Conservation (phyloP, 2,888 invertebrate genomes). For the Drosophila testacea region DNA sequence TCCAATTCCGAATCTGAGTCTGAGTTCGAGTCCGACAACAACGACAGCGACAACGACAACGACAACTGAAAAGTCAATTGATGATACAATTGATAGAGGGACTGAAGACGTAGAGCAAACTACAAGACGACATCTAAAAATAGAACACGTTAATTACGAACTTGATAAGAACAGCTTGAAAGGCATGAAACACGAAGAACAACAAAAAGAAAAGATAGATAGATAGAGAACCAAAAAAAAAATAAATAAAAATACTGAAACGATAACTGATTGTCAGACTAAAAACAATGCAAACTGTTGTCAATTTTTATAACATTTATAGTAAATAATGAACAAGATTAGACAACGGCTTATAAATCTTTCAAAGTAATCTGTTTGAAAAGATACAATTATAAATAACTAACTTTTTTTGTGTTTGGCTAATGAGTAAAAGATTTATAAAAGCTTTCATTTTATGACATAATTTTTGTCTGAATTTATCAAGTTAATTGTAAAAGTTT, state of each 20-base stretch:
- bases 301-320: slow-evolving; percentile 17
- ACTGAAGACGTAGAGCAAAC: slow-evolving; percentile 30
- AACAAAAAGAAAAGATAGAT: slow-evolving; percentile 2
- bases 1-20: slow-evolving; percentile 7
- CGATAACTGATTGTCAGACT: slow-evolving; percentile 28
- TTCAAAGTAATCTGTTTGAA: neutral
- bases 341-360: neutral
- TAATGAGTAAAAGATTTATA: neutral
- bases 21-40: neutral
- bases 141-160: slow-evolving; percentile 71
- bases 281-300: slow-evolving; percentile 24
- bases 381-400: slow-evolving; percentile 4
- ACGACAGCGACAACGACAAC: slow-evolving; percentile 24
- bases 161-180: slow-evolving; percentile 58
- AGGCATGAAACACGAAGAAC: slow-evolving; percentile 20
- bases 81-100: slow-evolving; percentile 71
- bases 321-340: slow-evolving; percentile 21
- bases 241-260: neutral
- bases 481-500: no score
- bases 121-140: slow-evolving; percentile 67
- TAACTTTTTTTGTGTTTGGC: no score
- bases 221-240: slow-evolving; percentile 7
- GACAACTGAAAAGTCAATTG: slow-evolving; percentile 66
- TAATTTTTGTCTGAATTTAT: neutral
- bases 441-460: neutral